phyloP scores from a whole-genome alignment of 2,888 invertebrate species.

The Cataglyphis altisquamis region DNA sequence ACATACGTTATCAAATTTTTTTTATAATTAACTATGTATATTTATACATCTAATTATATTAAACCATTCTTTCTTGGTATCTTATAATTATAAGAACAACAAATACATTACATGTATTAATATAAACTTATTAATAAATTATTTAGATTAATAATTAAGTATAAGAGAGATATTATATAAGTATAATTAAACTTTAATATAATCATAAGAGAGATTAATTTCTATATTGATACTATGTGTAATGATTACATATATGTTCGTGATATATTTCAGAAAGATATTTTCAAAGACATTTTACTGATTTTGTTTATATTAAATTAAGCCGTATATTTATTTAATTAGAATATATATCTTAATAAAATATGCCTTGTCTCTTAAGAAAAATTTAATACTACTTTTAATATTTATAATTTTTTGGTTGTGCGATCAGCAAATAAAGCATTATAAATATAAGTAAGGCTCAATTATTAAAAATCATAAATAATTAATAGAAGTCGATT shows the following conservation, averaged over 20 bases:
- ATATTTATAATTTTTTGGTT: not conserved
- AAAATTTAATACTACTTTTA: conserved; percentile 19
- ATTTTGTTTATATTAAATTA: conserved; percentile 11
- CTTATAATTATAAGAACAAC: not conserved
- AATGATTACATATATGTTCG: not conserved
- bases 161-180: not conserved
- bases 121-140: not conserved
- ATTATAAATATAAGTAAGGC: not conserved
- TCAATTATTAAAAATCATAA: not conserved
- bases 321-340: conserved; percentile 8
- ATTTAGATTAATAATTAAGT: not conserved
- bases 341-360: not conserved
- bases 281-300: not conserved
- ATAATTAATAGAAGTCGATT: not conserved
- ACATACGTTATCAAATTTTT: no score
- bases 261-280: not conserved
- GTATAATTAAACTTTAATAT: not conserved
- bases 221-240: not conserved
- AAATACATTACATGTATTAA: not conserved
- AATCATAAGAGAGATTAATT: not conserved
- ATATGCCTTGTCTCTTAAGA: not conserved
- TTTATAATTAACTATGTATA: no score
- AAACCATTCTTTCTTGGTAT: not conserved
- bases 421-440: not conserved
- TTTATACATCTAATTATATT: no score